Percentiles rank a stretch among this genome's conserved stretches.
Evolutionary conservation across 2,888 invertebrate species (phyloP).

Genomic region (Mythimna ferrago): DNA sequence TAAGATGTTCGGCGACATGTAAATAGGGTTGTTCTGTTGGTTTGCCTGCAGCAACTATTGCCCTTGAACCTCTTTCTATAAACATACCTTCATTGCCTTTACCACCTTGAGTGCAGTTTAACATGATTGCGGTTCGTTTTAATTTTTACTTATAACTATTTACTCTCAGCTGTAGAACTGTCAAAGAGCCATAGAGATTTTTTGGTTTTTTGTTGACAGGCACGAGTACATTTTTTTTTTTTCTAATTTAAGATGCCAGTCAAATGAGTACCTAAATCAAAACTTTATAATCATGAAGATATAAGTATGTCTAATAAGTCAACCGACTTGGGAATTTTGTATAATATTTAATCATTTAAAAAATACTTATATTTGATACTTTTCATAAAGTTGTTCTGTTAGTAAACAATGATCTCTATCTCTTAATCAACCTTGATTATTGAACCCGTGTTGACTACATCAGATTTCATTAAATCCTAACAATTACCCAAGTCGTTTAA

Average conservation of each 20-base stretch:
- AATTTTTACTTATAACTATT: neutral
- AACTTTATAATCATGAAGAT: neutral
- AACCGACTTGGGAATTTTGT: no score
- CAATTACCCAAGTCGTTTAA: no score
- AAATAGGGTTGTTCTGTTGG: conserved; percentile 60
- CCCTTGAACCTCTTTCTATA: conserved; percentile 67
- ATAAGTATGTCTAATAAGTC: no score
- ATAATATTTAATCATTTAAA: no score
- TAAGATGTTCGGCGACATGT: conserved; percentile 56
- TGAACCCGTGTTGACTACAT: no score
- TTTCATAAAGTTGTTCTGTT: no score
- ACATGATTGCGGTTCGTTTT: conserved; percentile 1
- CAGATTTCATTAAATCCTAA: no score
- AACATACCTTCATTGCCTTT: conserved; percentile 74
- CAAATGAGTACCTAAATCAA: neutral
- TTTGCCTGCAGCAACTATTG: conserved; percentile 71
- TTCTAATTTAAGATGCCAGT: neutral
- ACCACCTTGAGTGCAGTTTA: conserved; percentile 62
- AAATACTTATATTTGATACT: no score
- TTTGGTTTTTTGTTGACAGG: conserved; percentile 2
- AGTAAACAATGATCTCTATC: no score
- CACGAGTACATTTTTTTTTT: neutral
- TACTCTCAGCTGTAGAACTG: neutral
- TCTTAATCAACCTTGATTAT: no score
- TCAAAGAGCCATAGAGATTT: neutral